Conservation (phyloP, 2,113 vertebrate genomes). For the Anthoscopus minutus region DNA sequence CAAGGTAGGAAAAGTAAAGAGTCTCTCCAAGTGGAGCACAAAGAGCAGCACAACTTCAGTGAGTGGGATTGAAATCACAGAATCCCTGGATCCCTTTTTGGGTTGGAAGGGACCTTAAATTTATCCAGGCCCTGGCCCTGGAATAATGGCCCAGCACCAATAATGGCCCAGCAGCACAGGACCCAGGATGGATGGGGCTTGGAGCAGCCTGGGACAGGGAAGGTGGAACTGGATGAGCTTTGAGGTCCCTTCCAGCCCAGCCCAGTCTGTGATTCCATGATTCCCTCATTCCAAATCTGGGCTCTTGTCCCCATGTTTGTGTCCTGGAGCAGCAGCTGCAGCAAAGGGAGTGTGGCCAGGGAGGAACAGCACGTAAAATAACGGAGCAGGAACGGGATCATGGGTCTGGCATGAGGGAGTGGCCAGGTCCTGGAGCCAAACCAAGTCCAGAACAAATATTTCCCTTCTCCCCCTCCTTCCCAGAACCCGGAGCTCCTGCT, state of each 20-base stretch:
- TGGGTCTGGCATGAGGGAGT: neutral
- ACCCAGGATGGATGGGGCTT: neutral
- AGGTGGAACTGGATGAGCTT: neutral
- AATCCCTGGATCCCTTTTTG: neutral
- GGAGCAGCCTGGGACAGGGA: neutral
- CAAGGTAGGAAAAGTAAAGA: neutral
- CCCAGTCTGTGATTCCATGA: neutral
- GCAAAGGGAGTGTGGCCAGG: neutral
- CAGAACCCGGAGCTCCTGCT: neutral
- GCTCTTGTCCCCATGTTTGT: neutral
- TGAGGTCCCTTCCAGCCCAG: neutral
- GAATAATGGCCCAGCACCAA: neutral
- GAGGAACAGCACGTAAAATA: neutral
- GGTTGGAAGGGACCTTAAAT: neutral
- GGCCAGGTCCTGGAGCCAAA: neutral
- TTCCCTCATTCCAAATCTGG: neutral
- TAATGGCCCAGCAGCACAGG: neutral
- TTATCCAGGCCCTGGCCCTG: neutral
- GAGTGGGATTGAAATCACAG: neutral
- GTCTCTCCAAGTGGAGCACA: neutral
- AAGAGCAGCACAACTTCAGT: neutral
- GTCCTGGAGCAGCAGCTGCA: neutral
- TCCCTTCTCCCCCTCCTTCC: neutral
- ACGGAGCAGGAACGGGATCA: neutral
- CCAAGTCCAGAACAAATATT: neutral